Percentiles rank a stretch among this genome's conserved stretches.
phyloP scores from a whole-genome alignment of 2,888 invertebrate species.

The Sepioteuthis lessoniana region DNA sequence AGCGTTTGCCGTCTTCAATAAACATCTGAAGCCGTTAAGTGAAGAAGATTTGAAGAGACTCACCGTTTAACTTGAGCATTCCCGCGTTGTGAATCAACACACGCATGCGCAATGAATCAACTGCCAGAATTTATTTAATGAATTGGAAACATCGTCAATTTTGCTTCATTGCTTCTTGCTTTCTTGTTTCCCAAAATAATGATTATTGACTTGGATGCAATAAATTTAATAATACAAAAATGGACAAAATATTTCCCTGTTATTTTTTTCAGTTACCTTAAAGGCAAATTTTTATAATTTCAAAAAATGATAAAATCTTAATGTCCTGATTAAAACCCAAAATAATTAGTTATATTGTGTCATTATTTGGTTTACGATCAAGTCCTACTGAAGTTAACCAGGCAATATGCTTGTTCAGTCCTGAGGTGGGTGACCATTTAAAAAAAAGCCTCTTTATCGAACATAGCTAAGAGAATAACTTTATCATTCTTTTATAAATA shows the following conservation, averaged over 20 bases:
- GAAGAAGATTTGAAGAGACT: constrained; percentile 33
- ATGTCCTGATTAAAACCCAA: not conserved
- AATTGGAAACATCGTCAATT: not conserved
- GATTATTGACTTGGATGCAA: not conserved
- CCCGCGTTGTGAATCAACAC: not conserved
- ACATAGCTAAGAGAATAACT: too few relatives aligned
- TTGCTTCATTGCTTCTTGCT: not conserved
- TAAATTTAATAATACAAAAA: not conserved
- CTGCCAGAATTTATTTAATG: constrained; percentile 33
- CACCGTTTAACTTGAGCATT: not conserved
- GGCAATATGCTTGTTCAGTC: too few relatives aligned
- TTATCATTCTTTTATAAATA: too few relatives aligned
- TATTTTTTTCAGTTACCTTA: not conserved
- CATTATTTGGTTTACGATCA: too few relatives aligned
- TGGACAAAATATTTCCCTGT: not conserved
- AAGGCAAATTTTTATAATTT: not conserved
- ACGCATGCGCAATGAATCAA: not conserved
- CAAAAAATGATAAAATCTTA: not conserved
- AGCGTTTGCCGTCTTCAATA: constrained; percentile 16
- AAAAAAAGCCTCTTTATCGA: too few relatives aligned
- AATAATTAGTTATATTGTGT: too few relatives aligned
- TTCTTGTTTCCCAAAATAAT: not conserved
- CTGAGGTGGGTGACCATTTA: too few relatives aligned
- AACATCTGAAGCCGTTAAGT: constrained; percentile 5
- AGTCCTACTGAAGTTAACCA: too few relatives aligned